Percentiles rank a stretch among this genome's conserved stretches.
These are phyloP conservation scores for Pseudorasbora parva DNA, from an alignment of 2,113 vertebrate genomes.

Conservation along the genomic window DNA sequence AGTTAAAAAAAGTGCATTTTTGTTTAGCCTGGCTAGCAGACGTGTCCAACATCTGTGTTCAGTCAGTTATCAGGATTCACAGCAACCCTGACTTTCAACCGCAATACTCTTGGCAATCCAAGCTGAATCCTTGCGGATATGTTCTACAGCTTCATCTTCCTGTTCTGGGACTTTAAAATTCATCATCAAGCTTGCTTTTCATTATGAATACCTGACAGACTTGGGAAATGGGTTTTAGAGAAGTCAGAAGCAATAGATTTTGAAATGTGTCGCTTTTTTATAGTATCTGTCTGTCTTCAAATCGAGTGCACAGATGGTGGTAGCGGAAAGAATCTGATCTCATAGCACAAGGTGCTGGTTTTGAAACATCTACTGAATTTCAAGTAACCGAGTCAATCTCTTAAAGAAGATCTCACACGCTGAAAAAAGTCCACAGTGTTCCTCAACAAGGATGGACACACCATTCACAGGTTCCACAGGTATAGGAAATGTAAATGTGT, in stretches of 20 bases:
- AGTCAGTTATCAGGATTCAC: neutral
- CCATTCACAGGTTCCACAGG: neutral
- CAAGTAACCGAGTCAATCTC: constrained; percentile 2
- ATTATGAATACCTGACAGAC: constrained; percentile 34
- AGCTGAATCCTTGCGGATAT: constrained; percentile 11
- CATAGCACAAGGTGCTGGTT: neutral
- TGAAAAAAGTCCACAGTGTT: neutral
- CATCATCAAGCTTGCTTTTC: constrained; percentile 3
- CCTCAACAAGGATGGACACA: neutral
- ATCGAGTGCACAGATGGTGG: neutral
- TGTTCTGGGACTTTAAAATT: constrained; percentile 15
- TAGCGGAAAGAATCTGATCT: neutral
- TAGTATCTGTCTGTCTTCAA: neutral
- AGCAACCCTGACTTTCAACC: neutral
- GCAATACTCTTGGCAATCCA: constrained; percentile 6
- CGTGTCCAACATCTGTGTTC: neutral
- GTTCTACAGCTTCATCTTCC: neutral
- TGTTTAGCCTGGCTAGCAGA: neutral
- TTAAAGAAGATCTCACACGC: neutral
- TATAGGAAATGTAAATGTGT: neutral
- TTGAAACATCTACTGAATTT: constrained; percentile 34
- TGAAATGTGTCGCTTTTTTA: constrained; percentile 16
- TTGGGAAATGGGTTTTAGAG: constrained; percentile 20
- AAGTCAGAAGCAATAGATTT: constrained; percentile 12
- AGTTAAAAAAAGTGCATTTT: neutral